A percentile compares a stretch with the other conserved stretches of the same genome.
Conservation (phyloP, 1,140 invertebrate genomes). For the Papilio helenus region DNA sequence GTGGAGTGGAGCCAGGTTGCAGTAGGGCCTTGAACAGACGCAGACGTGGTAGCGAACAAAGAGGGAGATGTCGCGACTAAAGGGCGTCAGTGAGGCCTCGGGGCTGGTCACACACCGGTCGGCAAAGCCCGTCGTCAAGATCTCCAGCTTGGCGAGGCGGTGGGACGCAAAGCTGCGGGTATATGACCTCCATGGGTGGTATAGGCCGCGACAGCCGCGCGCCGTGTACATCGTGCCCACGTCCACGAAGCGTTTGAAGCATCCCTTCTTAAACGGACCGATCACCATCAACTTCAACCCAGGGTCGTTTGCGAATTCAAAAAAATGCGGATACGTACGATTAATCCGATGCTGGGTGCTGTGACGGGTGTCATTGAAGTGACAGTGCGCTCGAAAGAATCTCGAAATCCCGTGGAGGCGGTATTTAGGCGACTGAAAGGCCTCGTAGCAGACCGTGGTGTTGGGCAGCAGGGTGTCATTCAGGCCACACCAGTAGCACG, state of each 20-base stretch:
- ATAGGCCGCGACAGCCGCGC: constrained; percentile 24
- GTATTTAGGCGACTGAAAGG: not conserved
- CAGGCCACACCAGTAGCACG: constrained; percentile 32
- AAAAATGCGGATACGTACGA: not conserved
- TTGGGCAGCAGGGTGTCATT: constrained; percentile 16
- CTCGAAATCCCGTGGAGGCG: not conserved
- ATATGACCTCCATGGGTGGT: not conserved
- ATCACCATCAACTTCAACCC: constrained; percentile 13
- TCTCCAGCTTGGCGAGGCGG: constrained; percentile 14
- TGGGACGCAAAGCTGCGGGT: not conserved
- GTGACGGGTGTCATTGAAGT: constrained; percentile 8
- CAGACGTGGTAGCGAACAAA: constrained; percentile 62
- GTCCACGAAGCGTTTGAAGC: constrained; percentile 31
- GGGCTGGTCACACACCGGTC: constrained; percentile 56
- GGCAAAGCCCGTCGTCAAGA: constrained; percentile 32
- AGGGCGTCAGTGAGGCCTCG: constrained; percentile 58
- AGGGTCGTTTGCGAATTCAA: not conserved
- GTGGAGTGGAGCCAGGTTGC: not conserved
- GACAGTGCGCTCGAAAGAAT: constrained; percentile 23
- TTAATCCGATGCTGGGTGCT: not conserved
- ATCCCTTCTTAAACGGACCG: constrained; percentile 25
- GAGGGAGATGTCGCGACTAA: constrained; percentile 54
- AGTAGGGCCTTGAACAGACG: constrained; percentile 46
- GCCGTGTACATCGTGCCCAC: constrained; percentile 31
- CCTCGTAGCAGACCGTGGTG: constrained; percentile 8